Percentiles rank a stretch among this genome's conserved stretches.
phyloP scores from a whole-genome alignment of 2,113 vertebrate species.

The Serinus canaria region DNA sequence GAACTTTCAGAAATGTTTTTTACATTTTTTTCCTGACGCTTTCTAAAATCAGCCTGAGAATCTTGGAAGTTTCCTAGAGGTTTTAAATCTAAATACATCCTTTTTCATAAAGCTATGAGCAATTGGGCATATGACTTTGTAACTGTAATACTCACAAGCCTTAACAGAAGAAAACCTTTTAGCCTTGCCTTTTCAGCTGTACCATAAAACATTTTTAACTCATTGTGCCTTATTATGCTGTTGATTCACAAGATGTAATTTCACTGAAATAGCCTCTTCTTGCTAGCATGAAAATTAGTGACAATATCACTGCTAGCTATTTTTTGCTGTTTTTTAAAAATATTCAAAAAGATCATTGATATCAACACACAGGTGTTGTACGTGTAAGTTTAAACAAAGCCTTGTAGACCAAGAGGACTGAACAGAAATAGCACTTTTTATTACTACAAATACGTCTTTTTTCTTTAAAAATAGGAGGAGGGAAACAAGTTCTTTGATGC shows the following conservation, averaged over 20 bases:
- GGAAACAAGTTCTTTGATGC: not conserved
- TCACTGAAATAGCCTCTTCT: not conserved
- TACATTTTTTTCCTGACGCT: not conserved
- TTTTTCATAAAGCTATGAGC: not conserved
- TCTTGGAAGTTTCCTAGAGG: not conserved
- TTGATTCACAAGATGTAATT: not conserved
- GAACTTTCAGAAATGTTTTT: not conserved
- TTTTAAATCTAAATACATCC: not conserved
- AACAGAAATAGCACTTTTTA: not conserved
- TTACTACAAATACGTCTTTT: not conserved
- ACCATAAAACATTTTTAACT: not conserved
- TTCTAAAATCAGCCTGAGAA: not conserved
- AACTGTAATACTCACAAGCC: not conserved
- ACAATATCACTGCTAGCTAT: not conserved
- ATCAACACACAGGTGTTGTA: not conserved
- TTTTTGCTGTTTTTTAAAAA: not conserved
- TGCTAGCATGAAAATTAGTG: not conserved
- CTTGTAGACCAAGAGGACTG: not conserved
- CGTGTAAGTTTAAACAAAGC: not conserved
- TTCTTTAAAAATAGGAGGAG: not conserved
- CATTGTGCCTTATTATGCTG: not conserved
- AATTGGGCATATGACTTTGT: not conserved
- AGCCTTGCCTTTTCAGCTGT: not conserved
- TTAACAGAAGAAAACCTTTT: not conserved
- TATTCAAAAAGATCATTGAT: not conserved